These are phyloP conservation scores for Chironex yamaguchii DNA, from an alignment of 30 jellyfish, hydroid and myxozoan genomes.

Conservation along the genomic window DNA sequence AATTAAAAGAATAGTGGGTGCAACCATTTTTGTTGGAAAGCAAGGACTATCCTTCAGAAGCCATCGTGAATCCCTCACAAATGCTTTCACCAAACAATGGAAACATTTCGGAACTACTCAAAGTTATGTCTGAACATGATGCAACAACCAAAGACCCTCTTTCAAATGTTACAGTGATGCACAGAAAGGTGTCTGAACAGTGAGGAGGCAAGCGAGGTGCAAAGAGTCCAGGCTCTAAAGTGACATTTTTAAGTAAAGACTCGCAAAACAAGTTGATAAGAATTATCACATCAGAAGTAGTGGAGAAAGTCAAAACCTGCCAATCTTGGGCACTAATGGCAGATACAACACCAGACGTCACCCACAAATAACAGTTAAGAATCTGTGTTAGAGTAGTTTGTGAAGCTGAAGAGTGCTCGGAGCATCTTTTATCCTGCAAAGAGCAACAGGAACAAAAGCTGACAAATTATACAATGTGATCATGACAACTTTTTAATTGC, in stretches of 20 bases:
- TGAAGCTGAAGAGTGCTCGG: conserved; percentile 45
- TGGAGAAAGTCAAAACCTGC: conserved; percentile 23
- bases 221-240: conserved; percentile 50
- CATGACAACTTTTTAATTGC: conserved; percentile 37
- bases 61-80: conserved; percentile 65
- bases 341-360: conserved; percentile 47
- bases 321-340: conserved; percentile 67
- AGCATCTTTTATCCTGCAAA: conserved; percentile 46
- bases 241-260: conserved; percentile 59
- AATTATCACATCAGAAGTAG: conserved; percentile 44
- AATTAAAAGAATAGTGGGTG: conserved; percentile 44
- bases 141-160: conserved; percentile 57
- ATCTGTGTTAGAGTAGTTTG: conserved; percentile 29
- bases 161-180: conserved; percentile 54
- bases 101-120: conserved; percentile 66
- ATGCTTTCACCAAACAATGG: conserved; percentile 41
- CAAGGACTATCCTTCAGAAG: conserved; percentile 52
- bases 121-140: conserved; percentile 50
- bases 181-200: conserved; percentile 53
- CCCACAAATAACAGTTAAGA: conserved; percentile 30
- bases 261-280: conserved; percentile 25
- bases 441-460: conserved; percentile 65
- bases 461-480: conserved; percentile 35
- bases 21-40: conserved; percentile 51
- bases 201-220: conserved; percentile 60